Conservation (phyloP, 2,797 vertebrate genomes). For the Lophotriccus pileatus region DNA sequence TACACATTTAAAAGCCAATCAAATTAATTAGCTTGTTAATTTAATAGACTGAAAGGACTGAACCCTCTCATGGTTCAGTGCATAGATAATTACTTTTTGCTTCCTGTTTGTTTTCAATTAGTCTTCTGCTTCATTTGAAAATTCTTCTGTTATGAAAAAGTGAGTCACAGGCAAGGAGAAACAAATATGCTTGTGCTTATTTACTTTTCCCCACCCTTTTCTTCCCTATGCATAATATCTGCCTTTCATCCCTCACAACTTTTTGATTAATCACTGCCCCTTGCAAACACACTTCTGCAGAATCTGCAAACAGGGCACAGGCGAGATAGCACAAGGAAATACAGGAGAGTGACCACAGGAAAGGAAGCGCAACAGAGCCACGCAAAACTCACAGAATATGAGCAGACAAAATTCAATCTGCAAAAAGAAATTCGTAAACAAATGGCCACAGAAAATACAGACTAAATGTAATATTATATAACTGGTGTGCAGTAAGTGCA, state of each 20-base stretch:
- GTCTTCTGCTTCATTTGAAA: not conserved
- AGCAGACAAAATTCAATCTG: not conserved
- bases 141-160: constrained; percentile 5
- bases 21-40: constrained; percentile 10
- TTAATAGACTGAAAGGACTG: not conserved
- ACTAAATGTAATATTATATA: not conserved
- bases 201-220: not conserved
- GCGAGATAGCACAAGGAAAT: not conserved
- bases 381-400: not conserved
- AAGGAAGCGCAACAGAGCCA: not conserved
- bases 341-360: not conserved
- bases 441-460: not conserved
- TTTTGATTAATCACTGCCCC: not conserved
- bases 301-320: not conserved
- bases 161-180: constrained; percentile 19
- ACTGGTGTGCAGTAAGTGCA: not conserved
- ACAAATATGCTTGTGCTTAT: not conserved
- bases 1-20: not conserved
- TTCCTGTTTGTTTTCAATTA: constrained; percentile 45
- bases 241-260: not conserved
- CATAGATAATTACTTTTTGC: not conserved
- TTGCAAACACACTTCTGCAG: not conserved
- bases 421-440: not conserved
- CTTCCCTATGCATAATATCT: not conserved
- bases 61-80: not conserved